phyloP scores from a whole-genome alignment of 2,888 invertebrate genomes.

The Drosophila borborema region DNA sequence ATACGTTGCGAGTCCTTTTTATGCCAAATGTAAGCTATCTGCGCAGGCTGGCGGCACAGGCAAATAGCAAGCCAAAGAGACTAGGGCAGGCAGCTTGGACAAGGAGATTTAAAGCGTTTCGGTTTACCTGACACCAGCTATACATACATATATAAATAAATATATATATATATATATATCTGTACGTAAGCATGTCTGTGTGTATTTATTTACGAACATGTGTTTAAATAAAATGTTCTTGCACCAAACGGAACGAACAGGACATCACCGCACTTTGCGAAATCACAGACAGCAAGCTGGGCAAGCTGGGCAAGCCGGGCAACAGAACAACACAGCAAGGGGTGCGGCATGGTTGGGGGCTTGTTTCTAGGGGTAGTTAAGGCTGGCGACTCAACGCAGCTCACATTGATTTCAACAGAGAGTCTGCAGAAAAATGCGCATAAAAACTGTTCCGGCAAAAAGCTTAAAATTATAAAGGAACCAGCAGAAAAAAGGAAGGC shows the following conservation, averaged over 20 bases:
- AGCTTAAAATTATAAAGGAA: slow-evolving; percentile 57
- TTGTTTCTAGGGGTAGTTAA: slow-evolving; percentile 16
- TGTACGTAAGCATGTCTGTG: slow-evolving; percentile 1
- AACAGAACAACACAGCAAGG: slow-evolving; percentile 17
- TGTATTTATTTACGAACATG: slow-evolving; percentile 42
- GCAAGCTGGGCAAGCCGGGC: slow-evolving; percentile 36
- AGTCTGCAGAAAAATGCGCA: slow-evolving; percentile 58
- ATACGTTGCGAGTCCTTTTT: slow-evolving; percentile 61
- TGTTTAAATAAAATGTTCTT: slow-evolving; percentile 75
- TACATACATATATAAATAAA: slow-evolving; percentile 15
- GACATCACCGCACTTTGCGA: slow-evolving; percentile 68
- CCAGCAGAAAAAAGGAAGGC: not conserved
- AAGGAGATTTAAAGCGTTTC: slow-evolving; percentile 78
- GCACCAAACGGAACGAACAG: slow-evolving; percentile 61
- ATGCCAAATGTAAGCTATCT: slow-evolving; percentile 79
- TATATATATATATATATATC: not conserved
- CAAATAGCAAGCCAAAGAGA: slow-evolving; percentile 51
- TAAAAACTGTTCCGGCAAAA: slow-evolving; percentile 60
- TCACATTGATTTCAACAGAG: slow-evolving; percentile 71
- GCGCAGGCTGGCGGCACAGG: slow-evolving; percentile 62
- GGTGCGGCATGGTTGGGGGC: not conserved
- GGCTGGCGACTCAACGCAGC: slow-evolving; percentile 46
- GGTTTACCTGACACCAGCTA: slow-evolving; percentile 63
- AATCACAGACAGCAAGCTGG: slow-evolving; percentile 59
- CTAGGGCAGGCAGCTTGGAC: slow-evolving; percentile 50